Evolutionary conservation across 2,888 invertebrate genomes (phyloP).

Genomic region (Holacanthella duospinosa): DNA sequence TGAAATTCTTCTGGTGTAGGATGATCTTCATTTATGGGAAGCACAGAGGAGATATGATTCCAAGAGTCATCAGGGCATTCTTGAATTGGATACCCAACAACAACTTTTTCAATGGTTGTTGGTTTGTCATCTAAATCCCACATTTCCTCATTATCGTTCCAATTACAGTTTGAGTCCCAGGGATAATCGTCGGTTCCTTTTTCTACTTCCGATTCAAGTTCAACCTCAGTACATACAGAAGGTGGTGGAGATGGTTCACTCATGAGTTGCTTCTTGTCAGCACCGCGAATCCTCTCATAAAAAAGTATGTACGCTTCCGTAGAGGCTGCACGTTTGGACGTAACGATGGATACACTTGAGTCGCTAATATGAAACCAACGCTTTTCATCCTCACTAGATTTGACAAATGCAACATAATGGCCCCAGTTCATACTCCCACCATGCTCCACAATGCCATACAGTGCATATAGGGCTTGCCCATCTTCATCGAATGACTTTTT

Average conservation of each 20-base stretch:
- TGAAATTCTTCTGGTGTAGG: no score
- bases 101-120: no score
- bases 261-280: conserved; percentile 21
- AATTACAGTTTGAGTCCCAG: neutral
- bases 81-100: no score
- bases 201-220: neutral
- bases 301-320: conserved; percentile 92
- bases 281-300: conserved; percentile 68
- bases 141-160: neutral
- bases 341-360: conserved; percentile 68
- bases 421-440: conserved; percentile 81
- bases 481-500: conserved; percentile 24
- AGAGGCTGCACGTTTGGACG: conserved; percentile 65
- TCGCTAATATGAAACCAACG: conserved; percentile 94
- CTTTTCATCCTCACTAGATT: conserved; percentile 47
- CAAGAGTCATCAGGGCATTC: no score
- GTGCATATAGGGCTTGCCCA: conserved; percentile 52
- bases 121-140: no score
- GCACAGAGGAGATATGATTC: no score
- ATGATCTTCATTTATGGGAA: no score
- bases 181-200: neutral
- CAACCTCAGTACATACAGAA: neutral
- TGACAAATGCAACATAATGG: conserved; percentile 90
- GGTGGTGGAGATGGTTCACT: neutral
- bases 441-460: conserved; percentile 94